Evolutionary conservation across 2,888 invertebrate species (phyloP), one percentile per base, ranked within the genome.

Genomic region (Hypena proboscidalis): DNA sequence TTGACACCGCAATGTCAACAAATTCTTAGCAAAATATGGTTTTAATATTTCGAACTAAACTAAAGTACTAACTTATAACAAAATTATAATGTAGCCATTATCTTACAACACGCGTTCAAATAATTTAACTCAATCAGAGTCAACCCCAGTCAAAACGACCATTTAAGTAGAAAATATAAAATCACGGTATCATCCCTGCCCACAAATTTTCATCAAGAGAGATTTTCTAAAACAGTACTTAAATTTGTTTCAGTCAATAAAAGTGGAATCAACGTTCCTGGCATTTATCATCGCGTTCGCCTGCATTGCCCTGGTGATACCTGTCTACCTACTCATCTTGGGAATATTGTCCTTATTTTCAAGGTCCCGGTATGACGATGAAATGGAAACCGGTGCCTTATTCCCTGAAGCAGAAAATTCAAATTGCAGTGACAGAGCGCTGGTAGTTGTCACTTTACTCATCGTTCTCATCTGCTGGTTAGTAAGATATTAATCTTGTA

Each of bases 251-350:
- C 88, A 95, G 95, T 93, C 94, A 32, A 90, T 95, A 67, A 93
- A 93, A 83, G 90, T 95, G 70, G 95, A 95, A 75, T 93, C 94
- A 7, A 94, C 93, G 23, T 94, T 95, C 74, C 87, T 95, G 46
- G 92, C 90, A 8, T 86, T 93, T 62, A 90, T 95, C 70, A 92
- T 93, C 50, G 77, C 93, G 29, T 94, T 94, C 59, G 88, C 93
- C 33, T 88, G 94, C 67, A 85, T 95, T 56, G 93, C 94, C 17
- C 85, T 94, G 58, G 90, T 94, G 44, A 93, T 95, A 64, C 93
- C 95, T 32, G 86, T 92, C 36, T 90, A 91, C 48, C 79, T 91
- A 3, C 65, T 91, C 33, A 80, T 90, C 48, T 62, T 88, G 57
- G 92, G 92, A 38, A 91, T 94, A 40, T 80, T 94, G 57, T 91